phyloP scores from a whole-genome alignment of 2,113 vertebrate species.

The Leucoraja erinaceus region DNA sequence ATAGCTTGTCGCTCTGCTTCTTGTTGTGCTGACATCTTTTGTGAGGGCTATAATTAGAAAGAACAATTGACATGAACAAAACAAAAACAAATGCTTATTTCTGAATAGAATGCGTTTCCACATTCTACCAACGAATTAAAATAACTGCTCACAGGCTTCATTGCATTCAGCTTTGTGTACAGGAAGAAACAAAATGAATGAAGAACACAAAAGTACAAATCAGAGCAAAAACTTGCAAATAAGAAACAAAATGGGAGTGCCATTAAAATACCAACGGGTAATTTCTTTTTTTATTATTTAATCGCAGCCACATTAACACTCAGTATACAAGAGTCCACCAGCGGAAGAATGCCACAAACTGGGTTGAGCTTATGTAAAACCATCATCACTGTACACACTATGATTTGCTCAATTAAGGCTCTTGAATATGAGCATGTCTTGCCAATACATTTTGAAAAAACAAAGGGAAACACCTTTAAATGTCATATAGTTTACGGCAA shows the following conservation, averaged over 20 bases:
- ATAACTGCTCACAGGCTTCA: neutral
- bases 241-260: neutral
- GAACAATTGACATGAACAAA: neutral
- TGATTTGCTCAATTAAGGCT: neutral
- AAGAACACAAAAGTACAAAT: neutral
- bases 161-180: neutral
- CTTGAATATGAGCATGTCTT: neutral
- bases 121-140: neutral
- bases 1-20: conserved; percentile 79
- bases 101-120: neutral
- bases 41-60: conserved; percentile 59
- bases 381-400: neutral
- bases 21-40: conserved; percentile 74
- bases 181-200: neutral
- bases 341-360: neutral
- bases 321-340: neutral
- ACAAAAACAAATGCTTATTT: neutral
- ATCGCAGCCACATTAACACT: neutral
- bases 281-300: neutral
- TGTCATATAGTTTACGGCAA: neutral
- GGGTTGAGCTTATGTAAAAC: neutral
- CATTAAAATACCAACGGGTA: too few relatives aligned
- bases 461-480: neutral
- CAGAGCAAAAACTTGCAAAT: neutral
- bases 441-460: neutral